Base-by-base conservation (phyloP, 2,888 invertebrate species). In the Hesperia comma region DNA sequence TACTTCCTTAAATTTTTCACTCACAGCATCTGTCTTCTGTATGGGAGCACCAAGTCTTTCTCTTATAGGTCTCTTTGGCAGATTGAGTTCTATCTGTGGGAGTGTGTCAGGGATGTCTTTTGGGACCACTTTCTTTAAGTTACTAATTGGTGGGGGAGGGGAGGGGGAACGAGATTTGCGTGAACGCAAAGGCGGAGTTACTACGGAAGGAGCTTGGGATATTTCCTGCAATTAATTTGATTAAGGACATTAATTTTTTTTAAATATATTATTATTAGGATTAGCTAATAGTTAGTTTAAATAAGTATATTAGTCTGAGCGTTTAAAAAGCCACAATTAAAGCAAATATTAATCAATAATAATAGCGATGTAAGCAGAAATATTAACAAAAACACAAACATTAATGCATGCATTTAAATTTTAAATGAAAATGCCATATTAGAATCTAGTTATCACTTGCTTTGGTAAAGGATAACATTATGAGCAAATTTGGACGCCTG, bases 21-120 rank as follows among this genome's bases (percentile, higher is more conserved):
- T 82, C 6, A 72, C 60, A 33, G 69, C 61, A 64, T 78, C 83
- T 72, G 81, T 87, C n/a, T 74, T 68, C 66, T 80, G 79, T 63
- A 86, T 84, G 2, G 85, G 78, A 12, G 76, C 77, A 5, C 92
- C 92, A 2, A 93, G 83, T 68, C 93, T 83, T 70, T 93, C 92
- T 66, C 93, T 83, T 1, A 92, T 75, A 0, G 93, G 88, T 68
- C 93, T 85, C 79, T 93, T 93, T 14, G 93, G 93, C 8, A 93
- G 84, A 67, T 90, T 88, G 21, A 93, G 78, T 74, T 93, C 93
- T 72, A 93, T 92, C 69, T 90, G 91, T 0, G 92, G 92, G 32
- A 93, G 76, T 1, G 78, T 81, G 69, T 90, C 89, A 63, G 73
- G 33, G 12, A 81, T 76, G 21, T 80, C 80, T 74, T 81, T 80